These are phyloP conservation scores for Ceyx erithaca DNA, from an alignment of 2,797 vertebrate genomes.

Conservation along the genomic window DNA sequence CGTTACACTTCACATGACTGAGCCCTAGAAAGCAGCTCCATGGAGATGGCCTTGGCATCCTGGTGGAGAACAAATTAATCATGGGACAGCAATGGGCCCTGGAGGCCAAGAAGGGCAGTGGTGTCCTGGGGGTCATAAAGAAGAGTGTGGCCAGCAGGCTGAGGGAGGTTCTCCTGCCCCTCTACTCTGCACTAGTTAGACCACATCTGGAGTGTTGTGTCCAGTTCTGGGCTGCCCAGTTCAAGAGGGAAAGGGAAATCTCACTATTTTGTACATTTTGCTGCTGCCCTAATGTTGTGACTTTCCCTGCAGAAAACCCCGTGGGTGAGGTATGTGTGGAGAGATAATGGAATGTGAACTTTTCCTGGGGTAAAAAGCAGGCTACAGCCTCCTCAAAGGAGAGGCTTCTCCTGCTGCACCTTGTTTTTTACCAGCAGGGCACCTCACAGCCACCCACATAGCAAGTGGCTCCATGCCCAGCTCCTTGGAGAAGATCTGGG, in stretches of 20 bases:
- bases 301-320: neutral
- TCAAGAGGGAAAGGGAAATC: no score
- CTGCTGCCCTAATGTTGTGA: neutral
- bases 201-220: no score
- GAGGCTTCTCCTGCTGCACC: neutral
- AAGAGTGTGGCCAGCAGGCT: no score
- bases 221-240: no score
- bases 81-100: no score
- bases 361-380: neutral
- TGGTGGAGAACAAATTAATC: no score
- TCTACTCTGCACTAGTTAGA: no score
- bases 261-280: neutral
- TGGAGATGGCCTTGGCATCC: no score
- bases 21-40: neutral
- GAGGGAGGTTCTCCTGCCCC: no score
- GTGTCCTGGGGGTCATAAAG: no score
- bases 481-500: neutral
- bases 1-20: neutral
- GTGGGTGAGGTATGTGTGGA: neutral
- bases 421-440: neutral
- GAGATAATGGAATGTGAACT: neutral
- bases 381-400: neutral
- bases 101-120: no score
- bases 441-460: neutral
- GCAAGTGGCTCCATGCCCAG: rapidly evolving